Evolutionary conservation across 2,113 vertebrate species (phyloP).

Genomic region (Oenanthe oenanthe): DNA sequence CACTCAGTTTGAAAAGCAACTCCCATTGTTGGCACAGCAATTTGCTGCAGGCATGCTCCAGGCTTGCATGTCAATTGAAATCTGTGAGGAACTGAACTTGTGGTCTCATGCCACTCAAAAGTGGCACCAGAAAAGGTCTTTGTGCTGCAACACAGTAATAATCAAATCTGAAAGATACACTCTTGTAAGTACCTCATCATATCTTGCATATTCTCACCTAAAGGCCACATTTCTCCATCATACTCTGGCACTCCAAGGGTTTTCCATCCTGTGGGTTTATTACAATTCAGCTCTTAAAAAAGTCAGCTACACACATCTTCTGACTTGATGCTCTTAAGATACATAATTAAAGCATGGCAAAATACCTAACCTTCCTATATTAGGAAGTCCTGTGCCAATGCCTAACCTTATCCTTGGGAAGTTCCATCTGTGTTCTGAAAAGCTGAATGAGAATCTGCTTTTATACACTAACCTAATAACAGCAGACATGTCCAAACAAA

Average conservation of each 20-base stretch:
- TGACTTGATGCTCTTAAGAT: neutral
- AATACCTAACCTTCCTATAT: neutral
- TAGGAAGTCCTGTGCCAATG: neutral
- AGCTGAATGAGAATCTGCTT: neutral
- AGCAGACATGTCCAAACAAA: neutral
- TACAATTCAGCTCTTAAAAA: neutral
- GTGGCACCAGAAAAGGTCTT: neutral
- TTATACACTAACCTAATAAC: neutral
- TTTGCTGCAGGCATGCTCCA: constrained; percentile 42
- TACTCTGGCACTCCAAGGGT: neutral
- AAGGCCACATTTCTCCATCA: constrained; percentile 30
- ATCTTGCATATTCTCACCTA: neutral
- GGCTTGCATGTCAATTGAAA: constrained; percentile 33
- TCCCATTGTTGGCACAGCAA: constrained; percentile 29
- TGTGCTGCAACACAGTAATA: constrained; percentile 24
- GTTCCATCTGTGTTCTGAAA: neutral
- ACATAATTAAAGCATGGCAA: neutral
- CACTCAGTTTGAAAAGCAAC: constrained; percentile 4
- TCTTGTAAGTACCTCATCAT: constrained; percentile 13
- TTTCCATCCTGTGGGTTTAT: neutral
- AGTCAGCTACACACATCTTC: neutral
- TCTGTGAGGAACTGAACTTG: constrained; percentile 30
- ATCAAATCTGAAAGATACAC: neutral
- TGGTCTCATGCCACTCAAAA: constrained; percentile 13
- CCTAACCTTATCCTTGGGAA: neutral